These are phyloP conservation scores for Holcopasites calliopsidis DNA, from an alignment of 1,140 invertebrate genomes.

Conservation along the genomic window DNA sequence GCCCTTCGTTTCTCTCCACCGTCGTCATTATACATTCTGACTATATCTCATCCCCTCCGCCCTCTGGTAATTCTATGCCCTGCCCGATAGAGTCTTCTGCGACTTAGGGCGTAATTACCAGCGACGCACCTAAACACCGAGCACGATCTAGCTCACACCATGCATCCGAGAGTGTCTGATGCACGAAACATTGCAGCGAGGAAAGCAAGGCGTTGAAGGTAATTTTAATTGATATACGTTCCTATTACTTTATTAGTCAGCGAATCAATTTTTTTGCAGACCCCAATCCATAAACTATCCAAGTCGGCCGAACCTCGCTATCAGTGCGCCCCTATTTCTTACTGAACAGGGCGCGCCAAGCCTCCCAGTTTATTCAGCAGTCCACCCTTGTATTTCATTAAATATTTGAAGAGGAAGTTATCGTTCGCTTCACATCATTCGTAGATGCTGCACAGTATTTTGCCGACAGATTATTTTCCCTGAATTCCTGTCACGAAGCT, in stretches of 20 bases:
- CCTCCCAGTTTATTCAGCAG: not conserved
- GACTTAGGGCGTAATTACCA: constrained; percentile 67
- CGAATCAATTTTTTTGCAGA: too few relatives aligned
- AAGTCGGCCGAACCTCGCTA: too few relatives aligned
- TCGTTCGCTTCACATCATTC: not conserved
- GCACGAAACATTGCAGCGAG: constrained; percentile 20
- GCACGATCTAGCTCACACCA: constrained; percentile 66
- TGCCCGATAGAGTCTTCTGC: too few relatives aligned
- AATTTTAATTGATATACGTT: too few relatives aligned
- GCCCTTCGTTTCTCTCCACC: not conserved
- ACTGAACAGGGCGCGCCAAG: too few relatives aligned
- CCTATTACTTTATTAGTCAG: too few relatives aligned
- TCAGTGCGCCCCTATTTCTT: too few relatives aligned
- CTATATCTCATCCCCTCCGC: constrained; percentile 32
- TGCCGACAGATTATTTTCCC: constrained; percentile 14
- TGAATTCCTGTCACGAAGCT: constrained; percentile 5
- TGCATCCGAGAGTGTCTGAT: constrained; percentile 20
- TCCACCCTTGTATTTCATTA: not conserved
- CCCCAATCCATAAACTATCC: too few relatives aligned
- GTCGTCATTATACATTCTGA: constrained; percentile 61
- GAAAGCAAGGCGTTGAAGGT: not conserved
- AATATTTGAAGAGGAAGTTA: not conserved
- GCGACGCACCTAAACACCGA: constrained; percentile 69
- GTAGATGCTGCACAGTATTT: not conserved
- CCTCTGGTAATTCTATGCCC: constrained; percentile 65